Conservation (phyloP, 2,113 vertebrate species). For the Tyto alba region DNA sequence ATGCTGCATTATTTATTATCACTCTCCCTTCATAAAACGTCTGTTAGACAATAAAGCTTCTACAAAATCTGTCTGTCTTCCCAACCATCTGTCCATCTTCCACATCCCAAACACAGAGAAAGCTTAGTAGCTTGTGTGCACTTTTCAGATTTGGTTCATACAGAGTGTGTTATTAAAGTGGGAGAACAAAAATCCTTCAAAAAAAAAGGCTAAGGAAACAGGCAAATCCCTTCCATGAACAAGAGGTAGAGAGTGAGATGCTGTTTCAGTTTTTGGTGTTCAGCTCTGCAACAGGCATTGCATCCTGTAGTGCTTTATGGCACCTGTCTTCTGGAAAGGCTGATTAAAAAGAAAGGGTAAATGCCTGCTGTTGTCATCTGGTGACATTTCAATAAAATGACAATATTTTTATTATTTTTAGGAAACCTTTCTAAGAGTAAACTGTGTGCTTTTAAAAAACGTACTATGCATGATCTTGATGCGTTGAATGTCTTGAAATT, state of each 20-base stretch:
- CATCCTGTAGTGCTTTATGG: background rate
- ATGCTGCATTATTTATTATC: background rate
- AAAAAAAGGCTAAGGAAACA: background rate
- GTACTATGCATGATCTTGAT: background rate
- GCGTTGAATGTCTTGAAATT: background rate
- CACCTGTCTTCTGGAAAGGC: background rate
- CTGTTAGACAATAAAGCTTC: background rate
- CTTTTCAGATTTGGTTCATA: background rate
- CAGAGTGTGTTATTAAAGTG: background rate
- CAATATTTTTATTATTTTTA: background rate
- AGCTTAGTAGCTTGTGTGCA: background rate
- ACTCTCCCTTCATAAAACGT: background rate
- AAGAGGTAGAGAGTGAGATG: background rate
- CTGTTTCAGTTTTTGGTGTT: background rate
- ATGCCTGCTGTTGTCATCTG: background rate
- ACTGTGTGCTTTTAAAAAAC: background rate
- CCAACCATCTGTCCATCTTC: background rate
- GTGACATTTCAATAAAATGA: background rate
- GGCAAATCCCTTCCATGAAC: background rate
- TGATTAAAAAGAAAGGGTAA: conserved; percentile 7
- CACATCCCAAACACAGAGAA: background rate
- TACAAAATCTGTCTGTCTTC: background rate
- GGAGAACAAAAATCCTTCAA: background rate
- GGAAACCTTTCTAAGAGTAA: background rate
- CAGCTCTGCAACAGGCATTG: background rate